Evolutionary conservation across 2,113 vertebrate species (phyloP).

Genomic region (Gila orcuttii): DNA sequence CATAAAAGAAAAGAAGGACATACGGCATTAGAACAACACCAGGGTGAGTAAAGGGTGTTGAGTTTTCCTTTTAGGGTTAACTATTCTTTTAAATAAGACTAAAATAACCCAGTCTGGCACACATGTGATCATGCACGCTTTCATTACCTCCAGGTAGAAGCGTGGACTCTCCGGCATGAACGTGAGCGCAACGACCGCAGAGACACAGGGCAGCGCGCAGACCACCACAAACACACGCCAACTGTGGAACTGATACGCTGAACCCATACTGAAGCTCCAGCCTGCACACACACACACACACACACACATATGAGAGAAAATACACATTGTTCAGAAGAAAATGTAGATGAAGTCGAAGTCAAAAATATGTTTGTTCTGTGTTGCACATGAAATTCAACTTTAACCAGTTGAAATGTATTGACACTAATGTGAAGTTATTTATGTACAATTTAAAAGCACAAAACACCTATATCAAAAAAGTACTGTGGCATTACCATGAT

Average conservation of each 20-base stretch:
- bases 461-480: neutral
- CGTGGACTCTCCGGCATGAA: constrained; percentile 98
- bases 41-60: no score
- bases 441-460: neutral
- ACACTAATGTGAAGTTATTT: neutral
- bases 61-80: no score
- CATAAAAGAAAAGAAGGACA: no score
- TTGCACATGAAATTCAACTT: neutral
- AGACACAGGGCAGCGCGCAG: constrained; percentile 92
- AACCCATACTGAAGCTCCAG: constrained; percentile 99
- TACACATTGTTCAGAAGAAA: neutral
- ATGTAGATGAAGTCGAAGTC: neutral
- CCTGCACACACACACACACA: constrained; percentile 73
- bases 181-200: constrained; percentile 92
- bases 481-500: neutral
- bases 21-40: no score
- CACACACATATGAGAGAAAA: neutral
- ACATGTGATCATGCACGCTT: neutral
- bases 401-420: neutral
- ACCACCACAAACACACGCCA: constrained; percentile 98
- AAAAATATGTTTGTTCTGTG: neutral
- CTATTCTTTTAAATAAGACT: no score
- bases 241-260: constrained; percentile 98
- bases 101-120: neutral
- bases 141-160: constrained; percentile 82